These are phyloP conservation scores for Dermatemys mawii DNA, from an alignment of 2,113 vertebrate species.

Conservation along the genomic window DNA sequence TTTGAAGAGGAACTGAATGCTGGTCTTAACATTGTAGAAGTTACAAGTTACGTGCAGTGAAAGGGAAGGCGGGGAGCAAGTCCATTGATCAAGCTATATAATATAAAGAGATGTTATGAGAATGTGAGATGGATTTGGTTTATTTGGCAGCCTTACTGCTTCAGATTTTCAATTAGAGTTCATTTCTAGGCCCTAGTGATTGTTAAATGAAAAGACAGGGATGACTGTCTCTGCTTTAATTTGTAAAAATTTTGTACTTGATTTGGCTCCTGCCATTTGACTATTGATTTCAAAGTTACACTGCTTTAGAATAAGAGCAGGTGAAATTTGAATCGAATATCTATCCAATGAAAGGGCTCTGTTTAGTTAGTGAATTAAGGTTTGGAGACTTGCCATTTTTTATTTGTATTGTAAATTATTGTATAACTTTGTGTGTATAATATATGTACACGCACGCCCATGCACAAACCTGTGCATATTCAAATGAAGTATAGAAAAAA, in stretches of 20 bases:
- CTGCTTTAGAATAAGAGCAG: background rate
- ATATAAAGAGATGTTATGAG: background rate
- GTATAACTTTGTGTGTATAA: too few species aligned
- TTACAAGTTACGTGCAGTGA: background rate
- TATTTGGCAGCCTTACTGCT: background rate
- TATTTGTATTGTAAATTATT: too few species aligned
- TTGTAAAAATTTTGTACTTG: background rate
- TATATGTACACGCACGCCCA: too few species aligned
- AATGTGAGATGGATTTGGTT: background rate
- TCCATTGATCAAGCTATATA: background rate
- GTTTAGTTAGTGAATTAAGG: background rate
- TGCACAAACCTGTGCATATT: too few species aligned
- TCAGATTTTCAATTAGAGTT: background rate
- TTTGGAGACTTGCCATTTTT: background rate
- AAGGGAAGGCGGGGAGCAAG: background rate
- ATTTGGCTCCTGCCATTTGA: background rate
- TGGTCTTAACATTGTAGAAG: background rate
- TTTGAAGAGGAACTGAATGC: background rate
- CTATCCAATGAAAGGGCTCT: background rate
- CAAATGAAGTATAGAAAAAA: background rate
- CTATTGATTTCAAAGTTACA: background rate
- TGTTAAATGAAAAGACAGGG: background rate
- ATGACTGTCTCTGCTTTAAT: background rate
- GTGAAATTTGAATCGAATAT: background rate
- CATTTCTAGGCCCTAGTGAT: rapidly evolving